phyloP scores from a whole-genome alignment of 2,113 vertebrate genomes.

The Indicator maculatus region DNA sequence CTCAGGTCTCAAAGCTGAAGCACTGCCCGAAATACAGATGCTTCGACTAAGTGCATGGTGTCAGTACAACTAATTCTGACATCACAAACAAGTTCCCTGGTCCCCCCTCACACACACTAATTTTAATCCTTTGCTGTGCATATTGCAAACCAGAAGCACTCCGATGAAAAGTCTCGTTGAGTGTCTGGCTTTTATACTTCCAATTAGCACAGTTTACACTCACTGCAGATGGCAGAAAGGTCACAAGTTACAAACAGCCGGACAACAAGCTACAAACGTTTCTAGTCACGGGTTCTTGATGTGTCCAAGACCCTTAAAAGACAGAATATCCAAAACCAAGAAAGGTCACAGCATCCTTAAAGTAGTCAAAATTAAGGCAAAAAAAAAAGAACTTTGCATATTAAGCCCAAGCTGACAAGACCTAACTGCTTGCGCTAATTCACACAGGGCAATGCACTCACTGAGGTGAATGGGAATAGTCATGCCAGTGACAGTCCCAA shows the following conservation, averaged over 20 bases:
- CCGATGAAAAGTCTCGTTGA: conserved; percentile 6
- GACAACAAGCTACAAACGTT: not conserved
- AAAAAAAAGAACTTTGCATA: not conserved
- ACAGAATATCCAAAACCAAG: not conserved
- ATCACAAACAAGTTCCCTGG: not conserved
- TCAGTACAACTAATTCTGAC: not conserved
- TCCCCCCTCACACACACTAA: not conserved
- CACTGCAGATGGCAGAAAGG: conserved; percentile 36
- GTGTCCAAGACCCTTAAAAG: not conserved
- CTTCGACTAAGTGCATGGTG: accelerated
- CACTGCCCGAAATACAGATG: not conserved
- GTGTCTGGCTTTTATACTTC: not conserved
- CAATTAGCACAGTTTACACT: conserved; percentile 24
- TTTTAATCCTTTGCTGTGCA: conserved; percentile 15
- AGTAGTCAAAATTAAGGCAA: not conserved
- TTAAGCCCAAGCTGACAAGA: not conserved
- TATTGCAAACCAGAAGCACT: not conserved
- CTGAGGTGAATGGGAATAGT: not conserved
- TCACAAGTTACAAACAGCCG: not conserved
- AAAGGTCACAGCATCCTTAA: not conserved
- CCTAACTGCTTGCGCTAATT: not conserved
- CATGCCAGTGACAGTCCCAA: not conserved
- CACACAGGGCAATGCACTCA: not conserved
- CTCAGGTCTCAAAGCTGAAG: not conserved
- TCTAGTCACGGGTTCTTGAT: not conserved